Evolutionary conservation across 2,113 vertebrate genomes (phyloP).

Genomic region (Hydrolagus affinis): DNA sequence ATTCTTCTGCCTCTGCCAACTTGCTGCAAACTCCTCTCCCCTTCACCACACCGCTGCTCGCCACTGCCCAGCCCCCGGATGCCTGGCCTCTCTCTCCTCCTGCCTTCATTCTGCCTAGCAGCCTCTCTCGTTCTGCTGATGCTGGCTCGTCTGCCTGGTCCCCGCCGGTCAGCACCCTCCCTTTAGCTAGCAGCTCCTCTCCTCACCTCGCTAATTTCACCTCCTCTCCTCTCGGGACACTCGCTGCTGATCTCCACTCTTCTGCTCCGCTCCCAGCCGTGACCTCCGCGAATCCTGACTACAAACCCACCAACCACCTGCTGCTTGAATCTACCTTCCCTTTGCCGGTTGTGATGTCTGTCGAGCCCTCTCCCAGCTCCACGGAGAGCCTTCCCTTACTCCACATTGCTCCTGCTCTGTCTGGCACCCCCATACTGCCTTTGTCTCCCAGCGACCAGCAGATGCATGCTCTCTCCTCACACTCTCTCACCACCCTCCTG

Average conservation of each 20-base stretch:
- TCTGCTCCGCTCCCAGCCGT: conserved; percentile 57
- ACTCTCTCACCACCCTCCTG: conserved; percentile 38
- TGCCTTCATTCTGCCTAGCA: conserved; percentile 16
- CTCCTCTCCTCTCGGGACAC: conserved; percentile 57
- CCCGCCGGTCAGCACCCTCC: conserved; percentile 65
- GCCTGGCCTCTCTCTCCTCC: neutral
- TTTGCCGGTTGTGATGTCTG: conserved; percentile 59
- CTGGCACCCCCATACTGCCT: conserved; percentile 38
- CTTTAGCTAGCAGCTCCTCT: conserved; percentile 67
- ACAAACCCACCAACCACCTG: conserved; percentile 46
- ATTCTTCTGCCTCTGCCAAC: conserved; percentile 53
- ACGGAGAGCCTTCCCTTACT: conserved; percentile 41
- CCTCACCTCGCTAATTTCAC: conserved; percentile 64
- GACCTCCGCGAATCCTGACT: conserved; percentile 59
- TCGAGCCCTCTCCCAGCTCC: conserved; percentile 47
- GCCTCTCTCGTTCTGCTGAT: conserved; percentile 65
- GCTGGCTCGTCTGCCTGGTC: conserved; percentile 80
- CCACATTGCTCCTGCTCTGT: conserved; percentile 11
- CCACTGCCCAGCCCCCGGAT: neutral
- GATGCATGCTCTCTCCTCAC: conserved; percentile 44
- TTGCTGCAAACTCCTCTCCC: conserved; percentile 63
- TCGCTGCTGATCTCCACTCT: conserved; percentile 45
- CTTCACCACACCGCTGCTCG: conserved; percentile 48
- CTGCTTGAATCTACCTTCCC: conserved; percentile 57
- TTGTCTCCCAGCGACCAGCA: conserved; percentile 45